Evolutionary conservation across 1,140 invertebrate genomes (phyloP).

Genomic region (Limonius californicus): DNA sequence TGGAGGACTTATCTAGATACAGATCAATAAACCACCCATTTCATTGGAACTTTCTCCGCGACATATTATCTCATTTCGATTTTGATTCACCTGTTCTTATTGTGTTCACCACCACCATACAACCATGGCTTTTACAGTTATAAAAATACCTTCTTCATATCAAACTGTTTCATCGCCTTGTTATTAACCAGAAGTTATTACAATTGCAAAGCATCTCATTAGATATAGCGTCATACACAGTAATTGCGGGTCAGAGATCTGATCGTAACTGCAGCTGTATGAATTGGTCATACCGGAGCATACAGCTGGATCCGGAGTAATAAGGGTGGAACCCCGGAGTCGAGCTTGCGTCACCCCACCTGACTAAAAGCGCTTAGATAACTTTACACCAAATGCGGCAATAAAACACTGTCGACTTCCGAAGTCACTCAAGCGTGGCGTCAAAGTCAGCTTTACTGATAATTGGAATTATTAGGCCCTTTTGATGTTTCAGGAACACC

Average conservation of each 20-base stretch:
- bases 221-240: too few species aligned
- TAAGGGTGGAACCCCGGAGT: slow-evolving; percentile 17
- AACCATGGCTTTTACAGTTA: too few species aligned
- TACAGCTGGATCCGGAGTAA: slow-evolving; percentile 23
- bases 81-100: too few species aligned
- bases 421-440: slow-evolving; percentile 22
- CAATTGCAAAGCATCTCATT: too few species aligned
- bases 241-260: background rate
- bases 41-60: too few species aligned
- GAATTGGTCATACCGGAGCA: slow-evolving; percentile 2
- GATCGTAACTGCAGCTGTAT: slow-evolving; percentile 1
- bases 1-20: too few species aligned
- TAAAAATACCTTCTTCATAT: too few species aligned
- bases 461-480: background rate
- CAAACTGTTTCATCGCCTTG: too few species aligned
- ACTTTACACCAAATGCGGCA: slow-evolving; percentile 32
- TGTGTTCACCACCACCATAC: too few species aligned
- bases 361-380: slow-evolving; percentile 29
- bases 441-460: background rate
- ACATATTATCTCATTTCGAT: too few species aligned
- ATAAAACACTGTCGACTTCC: slow-evolving; percentile 35
- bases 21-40: too few species aligned
- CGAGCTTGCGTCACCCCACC: slow-evolving; percentile 23
- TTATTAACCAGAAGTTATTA: too few species aligned
- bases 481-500: background rate